Evolutionary conservation across 2,797 vertebrate species (phyloP).

Genomic region (Typhlichthys subterraneus): DNA sequence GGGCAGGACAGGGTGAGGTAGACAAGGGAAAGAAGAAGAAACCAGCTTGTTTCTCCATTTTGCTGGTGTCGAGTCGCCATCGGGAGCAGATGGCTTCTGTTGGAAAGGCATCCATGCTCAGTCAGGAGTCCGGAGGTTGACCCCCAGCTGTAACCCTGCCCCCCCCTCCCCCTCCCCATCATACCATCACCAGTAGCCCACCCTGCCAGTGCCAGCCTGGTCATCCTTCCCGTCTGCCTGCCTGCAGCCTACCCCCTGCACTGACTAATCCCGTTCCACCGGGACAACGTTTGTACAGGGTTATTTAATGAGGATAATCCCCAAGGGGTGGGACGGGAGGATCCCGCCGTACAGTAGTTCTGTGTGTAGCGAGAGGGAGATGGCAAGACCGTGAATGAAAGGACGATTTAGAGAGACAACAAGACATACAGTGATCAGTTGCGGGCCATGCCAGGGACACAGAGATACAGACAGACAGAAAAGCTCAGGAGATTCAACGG

Average conservation of each 20-base stretch:
- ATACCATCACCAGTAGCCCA: constrained; percentile 25
- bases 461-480: constrained; percentile 62
- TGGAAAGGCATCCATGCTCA: constrained; percentile 43
- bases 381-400: constrained; percentile 40
- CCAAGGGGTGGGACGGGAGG: constrained; percentile 49
- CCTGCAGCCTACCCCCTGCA: constrained; percentile 27
- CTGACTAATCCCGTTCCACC: constrained; percentile 65
- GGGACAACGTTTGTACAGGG: constrained; percentile 63
- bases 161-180: constrained; percentile 21
- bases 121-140: constrained; percentile 52
- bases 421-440: constrained; percentile 65
- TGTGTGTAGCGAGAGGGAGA: constrained; percentile 30
- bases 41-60: constrained; percentile 50
- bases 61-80: constrained; percentile 48
- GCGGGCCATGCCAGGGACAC: constrained; percentile 61
- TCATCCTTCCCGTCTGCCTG: constrained; percentile 42
- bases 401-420: constrained; percentile 65
- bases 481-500: constrained; percentile 58
- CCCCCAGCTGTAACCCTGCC: constrained; percentile 46
- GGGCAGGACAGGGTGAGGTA: too few relatives aligned
- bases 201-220: constrained; percentile 17
- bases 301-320: constrained; percentile 74
- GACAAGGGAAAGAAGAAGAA: constrained; percentile 20
- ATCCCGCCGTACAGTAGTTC: constrained; percentile 55
- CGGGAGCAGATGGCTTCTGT: constrained; percentile 71